A percentile compares a stretch with the other conserved stretches of the same genome.
These are phyloP conservation scores for Thaumetopoea pityocampa DNA, from an alignment of 1,140 invertebrate genomes.

Conservation along the genomic window DNA sequence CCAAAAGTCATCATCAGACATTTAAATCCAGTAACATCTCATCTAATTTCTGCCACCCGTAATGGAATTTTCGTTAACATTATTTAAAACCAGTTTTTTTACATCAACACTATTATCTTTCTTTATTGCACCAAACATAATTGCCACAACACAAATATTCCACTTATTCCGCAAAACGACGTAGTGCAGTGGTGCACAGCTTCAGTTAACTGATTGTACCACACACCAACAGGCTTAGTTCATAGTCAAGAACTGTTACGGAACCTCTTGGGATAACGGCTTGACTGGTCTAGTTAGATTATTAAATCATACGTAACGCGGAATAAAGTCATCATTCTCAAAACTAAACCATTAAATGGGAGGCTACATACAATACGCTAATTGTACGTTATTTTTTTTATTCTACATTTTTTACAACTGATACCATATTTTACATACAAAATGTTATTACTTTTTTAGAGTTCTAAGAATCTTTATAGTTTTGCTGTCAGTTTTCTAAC, in stretches of 20 bases:
- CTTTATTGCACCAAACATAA: not conserved
- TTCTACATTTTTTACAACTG: no score
- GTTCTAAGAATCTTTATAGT: no score
- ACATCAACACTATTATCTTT: not conserved
- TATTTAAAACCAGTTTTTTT: no score
- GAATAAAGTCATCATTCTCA: no score
- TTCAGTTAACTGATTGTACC: constrained; percentile 34
- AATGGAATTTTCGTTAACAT: not conserved
- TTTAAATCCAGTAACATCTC: not conserved
- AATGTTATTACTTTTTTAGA: no score
- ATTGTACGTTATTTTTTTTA: no score
- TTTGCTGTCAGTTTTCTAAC: no score
- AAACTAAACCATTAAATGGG: no score
- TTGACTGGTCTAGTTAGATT: constrained; percentile 7
- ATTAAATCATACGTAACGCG: constrained; percentile 13
- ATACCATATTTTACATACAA: no score
- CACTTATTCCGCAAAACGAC: constrained; percentile 12
- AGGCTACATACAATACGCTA: no score
- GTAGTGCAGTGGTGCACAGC: constrained; percentile 13
- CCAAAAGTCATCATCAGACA: not conserved
- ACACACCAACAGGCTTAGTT: constrained; percentile 19
- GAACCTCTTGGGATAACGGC: constrained; percentile 28
- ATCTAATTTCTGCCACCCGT: not conserved
- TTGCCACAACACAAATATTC: constrained; percentile 2
- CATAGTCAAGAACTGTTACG: constrained; percentile 28